A percentile compares a stretch with the other conserved stretches of the same genome.
Conservation (phyloP, 1,140 invertebrate species). For the Adelges cooleyi region DNA sequence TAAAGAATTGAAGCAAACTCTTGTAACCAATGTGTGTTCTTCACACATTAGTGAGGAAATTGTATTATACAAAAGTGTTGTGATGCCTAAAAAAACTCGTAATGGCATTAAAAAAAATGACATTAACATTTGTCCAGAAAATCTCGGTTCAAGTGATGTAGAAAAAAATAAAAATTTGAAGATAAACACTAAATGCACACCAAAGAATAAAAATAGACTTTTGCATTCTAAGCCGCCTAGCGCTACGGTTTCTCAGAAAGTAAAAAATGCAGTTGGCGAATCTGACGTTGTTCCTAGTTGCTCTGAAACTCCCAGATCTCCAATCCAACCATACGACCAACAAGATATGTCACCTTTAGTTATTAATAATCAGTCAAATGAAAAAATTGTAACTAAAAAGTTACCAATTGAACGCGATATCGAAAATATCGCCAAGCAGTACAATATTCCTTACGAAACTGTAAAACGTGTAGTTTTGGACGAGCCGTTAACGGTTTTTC, state of each 20-base stretch:
- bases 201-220: neutral
- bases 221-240: neutral
- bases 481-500: slow-evolving; percentile 1
- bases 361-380: neutral
- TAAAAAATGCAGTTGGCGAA: neutral
- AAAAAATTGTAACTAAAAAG: neutral
- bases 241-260: neutral
- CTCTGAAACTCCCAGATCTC: no score
- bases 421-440: neutral
- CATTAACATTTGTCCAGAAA: neutral
- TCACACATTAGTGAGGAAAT: neutral
- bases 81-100: neutral
- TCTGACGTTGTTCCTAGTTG: no score
- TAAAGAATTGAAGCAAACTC: no score
- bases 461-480: neutral
- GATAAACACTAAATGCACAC: neutral
- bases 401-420: neutral
- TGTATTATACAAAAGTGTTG: no score
- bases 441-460: neutral
- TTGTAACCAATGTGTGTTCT: neutral
- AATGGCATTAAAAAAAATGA: neutral
- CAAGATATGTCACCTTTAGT: neutral
- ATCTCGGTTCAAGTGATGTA: neutral
- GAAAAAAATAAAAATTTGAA: neutral
- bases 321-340: no score